Percentiles rank a stretch among this genome's conserved stretches.
phyloP scores from a whole-genome alignment of 1,140 invertebrate genomes.

The Drosophila melanica region DNA sequence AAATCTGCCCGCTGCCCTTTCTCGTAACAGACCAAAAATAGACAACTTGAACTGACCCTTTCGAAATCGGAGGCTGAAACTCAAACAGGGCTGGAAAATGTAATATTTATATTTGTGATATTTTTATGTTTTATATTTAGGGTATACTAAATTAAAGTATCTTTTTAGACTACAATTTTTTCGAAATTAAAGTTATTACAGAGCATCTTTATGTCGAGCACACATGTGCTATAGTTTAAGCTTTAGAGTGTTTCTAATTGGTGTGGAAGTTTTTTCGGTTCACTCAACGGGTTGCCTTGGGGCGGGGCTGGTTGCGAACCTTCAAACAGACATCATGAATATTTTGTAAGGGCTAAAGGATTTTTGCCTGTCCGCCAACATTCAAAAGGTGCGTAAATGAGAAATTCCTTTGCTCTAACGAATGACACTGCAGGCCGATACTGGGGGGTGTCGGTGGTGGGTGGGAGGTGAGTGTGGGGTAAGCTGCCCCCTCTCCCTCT shows the following conservation, averaged over 20 bases:
- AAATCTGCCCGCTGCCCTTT: not conserved
- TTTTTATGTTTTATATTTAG: no score
- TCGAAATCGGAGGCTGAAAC: not conserved
- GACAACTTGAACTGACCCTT: not conserved
- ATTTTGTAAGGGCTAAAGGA: constrained; percentile 14
- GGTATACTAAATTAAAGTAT: no score
- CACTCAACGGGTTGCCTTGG: no score
- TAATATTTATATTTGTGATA: no score
- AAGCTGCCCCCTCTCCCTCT: not conserved
- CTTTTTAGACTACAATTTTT: no score
- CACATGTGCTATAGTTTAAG: not conserved
- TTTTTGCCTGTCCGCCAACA: constrained; percentile 37
- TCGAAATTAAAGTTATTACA: not conserved
- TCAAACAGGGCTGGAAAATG: no score
- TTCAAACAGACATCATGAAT: constrained; percentile 25
- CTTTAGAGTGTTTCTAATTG: constrained; percentile 22
- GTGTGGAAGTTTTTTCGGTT: constrained; percentile 19
- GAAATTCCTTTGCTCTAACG: constrained; percentile 34
- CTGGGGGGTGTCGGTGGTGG: no score
- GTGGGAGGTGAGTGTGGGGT: not conserved
- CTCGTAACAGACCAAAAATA: not conserved
- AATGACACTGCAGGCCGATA: no score
- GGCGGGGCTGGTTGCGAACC: not conserved
- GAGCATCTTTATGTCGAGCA: not conserved
- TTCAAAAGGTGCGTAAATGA: constrained; percentile 51